A percentile compares a stretch with the other conserved stretches of the same genome.
These are phyloP conservation scores for Xenopus petersii DNA, from an alignment of 2,797 vertebrate species.

Conservation along the genomic window DNA sequence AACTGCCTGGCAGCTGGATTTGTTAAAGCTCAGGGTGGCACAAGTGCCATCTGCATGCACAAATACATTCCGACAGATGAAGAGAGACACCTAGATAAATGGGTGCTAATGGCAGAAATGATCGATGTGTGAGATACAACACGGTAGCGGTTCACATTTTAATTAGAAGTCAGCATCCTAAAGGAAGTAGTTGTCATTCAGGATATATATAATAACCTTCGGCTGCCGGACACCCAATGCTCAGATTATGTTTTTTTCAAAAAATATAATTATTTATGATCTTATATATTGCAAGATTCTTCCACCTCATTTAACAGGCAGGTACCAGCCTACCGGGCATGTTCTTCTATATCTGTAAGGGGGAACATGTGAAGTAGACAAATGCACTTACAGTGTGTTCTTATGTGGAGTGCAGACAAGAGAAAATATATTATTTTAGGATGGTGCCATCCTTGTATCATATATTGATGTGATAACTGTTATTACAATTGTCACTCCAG, in stretches of 20 bases:
- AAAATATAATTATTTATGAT: background rate
- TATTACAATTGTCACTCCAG: no score
- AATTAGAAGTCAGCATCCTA: background rate
- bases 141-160: background rate
- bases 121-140: background rate
- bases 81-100: background rate
- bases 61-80: background rate
- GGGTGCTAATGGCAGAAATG: background rate
- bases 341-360: no score
- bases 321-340: no score
- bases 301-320: no score
- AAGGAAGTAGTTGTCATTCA: background rate
- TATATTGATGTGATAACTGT: no score
- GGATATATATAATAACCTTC: background rate
- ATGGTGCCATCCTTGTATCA: no score
- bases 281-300: background rate
- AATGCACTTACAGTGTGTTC: no score
- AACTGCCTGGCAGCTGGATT: background rate
- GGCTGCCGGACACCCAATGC: background rate
- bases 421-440: no score
- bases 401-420: no score
- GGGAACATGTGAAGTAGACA: no score
- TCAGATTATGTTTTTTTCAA: background rate
- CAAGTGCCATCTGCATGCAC: background rate
- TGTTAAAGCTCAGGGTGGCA: background rate